Evolutionary conservation across 2,113 vertebrate genomes (phyloP).

Genomic region (Hepsetus odoe): DNA sequence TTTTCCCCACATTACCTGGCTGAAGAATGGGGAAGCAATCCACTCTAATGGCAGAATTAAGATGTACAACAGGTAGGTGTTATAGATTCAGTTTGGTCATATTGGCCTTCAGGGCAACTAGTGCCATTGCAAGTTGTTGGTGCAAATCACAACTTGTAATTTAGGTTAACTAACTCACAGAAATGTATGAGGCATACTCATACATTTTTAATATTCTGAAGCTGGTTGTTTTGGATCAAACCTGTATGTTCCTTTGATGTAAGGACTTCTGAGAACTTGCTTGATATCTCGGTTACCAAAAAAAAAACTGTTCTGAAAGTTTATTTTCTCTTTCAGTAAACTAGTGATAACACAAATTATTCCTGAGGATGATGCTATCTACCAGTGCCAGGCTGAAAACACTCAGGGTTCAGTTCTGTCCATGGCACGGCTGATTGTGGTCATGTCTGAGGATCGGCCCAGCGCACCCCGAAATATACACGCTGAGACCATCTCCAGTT

Average conservation of each 20-base stretch:
- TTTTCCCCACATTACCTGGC: constrained; percentile 87
- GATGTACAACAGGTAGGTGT: constrained; percentile 96
- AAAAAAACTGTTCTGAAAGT: neutral
- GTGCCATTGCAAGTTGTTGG: no score
- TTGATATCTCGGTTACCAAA: neutral
- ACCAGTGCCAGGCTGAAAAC: constrained; percentile 94
- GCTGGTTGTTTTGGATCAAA: neutral
- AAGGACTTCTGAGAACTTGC: neutral
- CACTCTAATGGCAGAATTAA: constrained; percentile 96
- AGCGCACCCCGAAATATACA: constrained; percentile 90
- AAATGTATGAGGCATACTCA: no score
- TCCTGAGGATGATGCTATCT: constrained; percentile 95
- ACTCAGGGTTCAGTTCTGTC: constrained; percentile 87
- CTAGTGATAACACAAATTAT: constrained; percentile 98
- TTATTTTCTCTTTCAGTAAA: constrained; percentile 77
- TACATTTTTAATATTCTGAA: no score
- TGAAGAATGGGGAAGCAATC: constrained; percentile 91
- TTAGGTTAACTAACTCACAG: neutral
- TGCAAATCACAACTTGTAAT: neutral
- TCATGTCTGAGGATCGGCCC: constrained; percentile 96
- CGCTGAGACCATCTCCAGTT: constrained; percentile 95
- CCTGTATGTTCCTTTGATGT: neutral
- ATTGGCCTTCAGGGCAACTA: neutral
- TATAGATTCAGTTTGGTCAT: neutral
- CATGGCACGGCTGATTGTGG: constrained; percentile 88